Evolutionary conservation across 2,113 vertebrate species (phyloP), one percentile per base, ranked within the genome.

Genomic region (Sylvilagus bachmani): DNA sequence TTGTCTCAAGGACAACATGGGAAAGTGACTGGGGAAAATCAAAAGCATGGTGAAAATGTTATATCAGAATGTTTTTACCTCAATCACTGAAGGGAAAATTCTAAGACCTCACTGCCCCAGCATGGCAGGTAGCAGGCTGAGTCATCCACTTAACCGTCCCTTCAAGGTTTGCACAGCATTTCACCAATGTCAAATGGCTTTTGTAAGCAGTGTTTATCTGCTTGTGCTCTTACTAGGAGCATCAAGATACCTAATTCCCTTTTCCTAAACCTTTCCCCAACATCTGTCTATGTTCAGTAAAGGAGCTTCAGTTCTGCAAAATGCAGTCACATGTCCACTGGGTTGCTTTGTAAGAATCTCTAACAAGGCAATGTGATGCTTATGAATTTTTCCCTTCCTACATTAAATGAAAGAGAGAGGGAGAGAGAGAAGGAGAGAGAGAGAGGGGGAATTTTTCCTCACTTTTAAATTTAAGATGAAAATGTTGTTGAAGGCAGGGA

Each of bases 381-480:
- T 78, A 92, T 73, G 44, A 85, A 70, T 90, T 58, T 61, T 80
- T 64, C 49, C 69, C 38, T 86, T 66, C 36, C 51, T 44, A 33
- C 27, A 85, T 33, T 90, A 78, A 79, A 61, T 9, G 78, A 58
- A 4, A 92, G 10, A 58, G 14, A 92, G 10, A 80, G 25, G 87
- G 25, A 38, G 55, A 51, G 33, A 38, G 11, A 82, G 44, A 44
- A 6, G 55, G 55, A 58, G 4, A 92, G 10, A 80, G 25, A 90
- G 25, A 38, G 58, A 51, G 38, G 49, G 38, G 49, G 11, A 82
- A n/a, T 66, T 85, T 73, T 69, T 61, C 12, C 44, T 51, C 25
- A 67, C 79, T 84, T 96, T 94, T 67, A 83, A 61, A 92, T 83
- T 90, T 79, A 75, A 49, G 64, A 21, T 33, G 36, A 96, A 94